Evolutionary conservation across 2,888 invertebrate genomes (phyloP), one percentile per base, ranked within the genome.

Genomic region (Leucoptera coffeella): DNA sequence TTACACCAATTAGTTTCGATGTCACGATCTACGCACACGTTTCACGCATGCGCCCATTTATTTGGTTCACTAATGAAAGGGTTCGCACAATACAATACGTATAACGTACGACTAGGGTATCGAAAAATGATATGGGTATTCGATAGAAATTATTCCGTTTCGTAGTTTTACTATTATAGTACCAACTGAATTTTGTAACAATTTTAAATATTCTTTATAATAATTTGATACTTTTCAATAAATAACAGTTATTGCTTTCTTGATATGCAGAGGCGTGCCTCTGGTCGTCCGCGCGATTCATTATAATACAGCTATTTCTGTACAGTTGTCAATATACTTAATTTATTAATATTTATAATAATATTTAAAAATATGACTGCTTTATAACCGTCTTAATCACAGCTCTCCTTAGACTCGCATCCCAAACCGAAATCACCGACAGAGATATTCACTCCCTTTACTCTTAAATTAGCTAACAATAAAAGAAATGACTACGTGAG

Each of bases 361-460:
- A 55, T 64, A 59, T 65, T 65, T 17, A 67, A 67, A 69, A 65
- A 69, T 69, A 69, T 69, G 67, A 69, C 67, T 65, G 11, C 6
- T 53, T 65, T 65, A 59, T 62, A 64, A 61, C 67, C 67, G 52
- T 65, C 67, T 49, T 56, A 55, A 69, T 69, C 67, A 69, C 67
- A 69, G 67, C 67, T 60, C 58, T 61, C 67, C 67, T 51, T 58
- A 64, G 64, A 64, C 67, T 56, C 62, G 58, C 67, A 53, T 59
- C 60, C 60, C 58, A 64, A 53, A 58, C 58, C 61, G 52, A 58
- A 26, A 15, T 59, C 65, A 47, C 56, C 57, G 67, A 67, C 60
- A 67, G 65, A 67, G 67, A 67, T 64, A 67, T 62, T 65, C 67
- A 62, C 61, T 56, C 61, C 61, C 58, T 58, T 59, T 65, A 67